Evolutionary conservation across 2,888 invertebrate species (phyloP).

Genomic region (Rhagophthalmus giganteus): DNA sequence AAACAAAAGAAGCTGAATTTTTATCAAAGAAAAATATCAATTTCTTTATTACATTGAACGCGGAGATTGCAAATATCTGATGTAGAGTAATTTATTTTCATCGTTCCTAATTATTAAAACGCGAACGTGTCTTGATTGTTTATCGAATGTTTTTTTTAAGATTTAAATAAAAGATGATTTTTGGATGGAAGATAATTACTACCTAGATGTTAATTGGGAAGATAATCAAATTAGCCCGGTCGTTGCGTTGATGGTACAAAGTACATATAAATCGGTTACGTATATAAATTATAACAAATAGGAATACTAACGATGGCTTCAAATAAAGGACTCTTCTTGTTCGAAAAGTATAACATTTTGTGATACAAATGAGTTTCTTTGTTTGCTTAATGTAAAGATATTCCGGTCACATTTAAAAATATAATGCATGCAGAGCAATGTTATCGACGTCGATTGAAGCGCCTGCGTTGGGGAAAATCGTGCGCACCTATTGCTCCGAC

Average conservation of each 20-base stretch:
- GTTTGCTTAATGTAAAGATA: constrained; percentile 49
- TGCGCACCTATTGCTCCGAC: constrained; percentile 33
- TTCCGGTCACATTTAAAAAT: constrained; percentile 51
- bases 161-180: no score
- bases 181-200: no score
- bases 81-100: constrained; percentile 51
- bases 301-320: constrained; percentile 10
- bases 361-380: constrained; percentile 42
- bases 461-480: constrained; percentile 43
- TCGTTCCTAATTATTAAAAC: constrained; percentile 47
- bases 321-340: constrained; percentile 13
- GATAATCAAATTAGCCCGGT: no score
- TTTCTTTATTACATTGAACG: constrained; percentile 28
- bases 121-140: no score
- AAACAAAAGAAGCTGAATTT: constrained; percentile 37
- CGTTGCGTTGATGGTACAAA: no score
- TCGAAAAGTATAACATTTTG: constrained; percentile 31
- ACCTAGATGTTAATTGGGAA: no score
- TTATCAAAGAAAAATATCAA: constrained; percentile 35
- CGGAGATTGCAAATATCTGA: constrained; percentile 27
- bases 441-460: constrained; percentile 48
- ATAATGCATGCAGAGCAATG: constrained; percentile 50
- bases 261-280: no score
- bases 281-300: no score
- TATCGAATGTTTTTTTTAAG: no score